A percentile compares a stretch with the other conserved stretches of the same genome.
These are phyloP conservation scores for Drosophila prosaltans DNA, from an alignment of 1,140 invertebrate genomes.

Conservation along the genomic window DNA sequence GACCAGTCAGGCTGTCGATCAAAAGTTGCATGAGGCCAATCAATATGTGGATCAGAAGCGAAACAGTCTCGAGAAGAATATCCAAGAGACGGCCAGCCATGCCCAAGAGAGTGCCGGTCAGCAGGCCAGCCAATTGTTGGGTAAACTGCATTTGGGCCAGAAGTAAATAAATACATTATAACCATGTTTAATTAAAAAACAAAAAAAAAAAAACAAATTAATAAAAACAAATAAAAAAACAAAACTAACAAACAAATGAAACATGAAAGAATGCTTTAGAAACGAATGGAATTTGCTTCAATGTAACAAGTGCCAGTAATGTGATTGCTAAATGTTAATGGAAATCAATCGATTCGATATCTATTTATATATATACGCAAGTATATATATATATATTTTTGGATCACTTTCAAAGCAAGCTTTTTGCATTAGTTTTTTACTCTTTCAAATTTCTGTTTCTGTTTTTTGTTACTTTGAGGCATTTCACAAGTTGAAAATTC, in stretches of 20 bases:
- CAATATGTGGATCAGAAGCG: conserved; percentile 82
- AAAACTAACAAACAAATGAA: conserved; percentile 6
- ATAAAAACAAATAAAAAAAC: not conserved
- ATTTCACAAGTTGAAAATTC: conserved; percentile 50
- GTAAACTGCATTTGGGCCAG: conserved; percentile 72
- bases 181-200: conserved; percentile 13
- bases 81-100: conserved; percentile 70
- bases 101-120: conserved; percentile 72
- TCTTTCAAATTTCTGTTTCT: conserved; percentile 15
- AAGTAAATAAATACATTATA: conserved; percentile 57
- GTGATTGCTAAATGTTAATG: conserved; percentile 72
- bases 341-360: conserved; percentile 34
- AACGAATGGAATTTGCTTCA: conserved; percentile 66
- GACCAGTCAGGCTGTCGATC: conserved; percentile 79
- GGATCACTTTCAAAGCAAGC: conserved; percentile 37
- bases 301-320: conserved; percentile 81
- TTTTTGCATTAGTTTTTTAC: conserved; percentile 42
- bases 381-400: conserved; percentile 54
- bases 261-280: conserved; percentile 63
- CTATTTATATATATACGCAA: conserved; percentile 30
- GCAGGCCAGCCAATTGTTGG: conserved; percentile 74
- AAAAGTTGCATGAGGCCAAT: conserved; percentile 83
- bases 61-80: conserved; percentile 74
- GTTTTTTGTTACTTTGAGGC: conserved; percentile 69
- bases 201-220: conserved; percentile 1